A percentile compares a stretch with the other conserved stretches of the same genome.
These are phyloP conservation scores for Eucidaris tribuloides DNA, from an alignment of 35 echinoderm and acorn worm genomes.

Conservation along the genomic window DNA sequence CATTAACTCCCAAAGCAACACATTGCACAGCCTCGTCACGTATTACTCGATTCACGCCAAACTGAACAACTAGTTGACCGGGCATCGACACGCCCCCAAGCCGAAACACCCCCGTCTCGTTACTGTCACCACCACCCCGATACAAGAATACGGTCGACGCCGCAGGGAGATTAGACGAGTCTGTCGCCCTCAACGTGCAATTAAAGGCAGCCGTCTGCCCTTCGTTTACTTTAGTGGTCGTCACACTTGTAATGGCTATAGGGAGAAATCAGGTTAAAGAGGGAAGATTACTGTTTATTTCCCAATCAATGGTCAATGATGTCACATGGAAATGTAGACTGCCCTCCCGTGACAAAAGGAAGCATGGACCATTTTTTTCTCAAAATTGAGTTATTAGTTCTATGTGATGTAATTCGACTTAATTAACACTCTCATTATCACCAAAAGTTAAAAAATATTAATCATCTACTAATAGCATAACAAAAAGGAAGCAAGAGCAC, in stretches of 20 bases:
- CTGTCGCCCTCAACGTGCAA: neutral
- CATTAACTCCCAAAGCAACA: neutral
- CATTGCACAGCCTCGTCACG: neutral
- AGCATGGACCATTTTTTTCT: no score
- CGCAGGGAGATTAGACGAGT: neutral
- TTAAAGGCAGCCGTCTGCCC: neutral
- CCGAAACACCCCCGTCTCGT: neutral
- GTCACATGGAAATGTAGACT: no score
- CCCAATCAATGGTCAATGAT: no score
- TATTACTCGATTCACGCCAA: neutral
- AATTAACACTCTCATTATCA: no score
- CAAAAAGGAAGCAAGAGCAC: no score
- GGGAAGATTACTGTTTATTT: no score
- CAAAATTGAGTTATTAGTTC: no score
- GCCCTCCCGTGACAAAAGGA: no score
- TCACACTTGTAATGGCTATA: neutral
- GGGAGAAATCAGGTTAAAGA: no score
- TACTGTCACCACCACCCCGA: neutral
- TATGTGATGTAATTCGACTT: no score
- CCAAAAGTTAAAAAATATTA: no score
- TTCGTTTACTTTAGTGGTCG: neutral
- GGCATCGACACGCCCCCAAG: neutral
- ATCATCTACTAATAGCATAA: no score
- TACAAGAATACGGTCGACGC: slow-evolving; percentile 5
- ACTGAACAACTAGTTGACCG: neutral